phyloP scores from a whole-genome alignment of 2,888 invertebrate species.

The Eupithecia exiguata region DNA sequence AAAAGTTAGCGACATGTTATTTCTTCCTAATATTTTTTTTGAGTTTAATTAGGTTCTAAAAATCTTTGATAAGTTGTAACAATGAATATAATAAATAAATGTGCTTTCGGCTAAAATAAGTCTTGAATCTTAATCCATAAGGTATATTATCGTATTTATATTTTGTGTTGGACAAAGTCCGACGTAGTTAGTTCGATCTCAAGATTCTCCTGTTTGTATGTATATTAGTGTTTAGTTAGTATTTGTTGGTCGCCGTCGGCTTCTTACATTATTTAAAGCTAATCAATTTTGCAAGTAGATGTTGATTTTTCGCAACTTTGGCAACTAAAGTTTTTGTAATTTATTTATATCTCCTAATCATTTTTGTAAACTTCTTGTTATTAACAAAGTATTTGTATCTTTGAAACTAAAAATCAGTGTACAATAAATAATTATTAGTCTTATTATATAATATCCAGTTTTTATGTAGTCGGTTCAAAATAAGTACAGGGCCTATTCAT shows the following conservation, averaged over 20 bases:
- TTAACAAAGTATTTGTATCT: not conserved
- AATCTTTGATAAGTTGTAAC: constrained; percentile 2
- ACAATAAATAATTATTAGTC: not conserved
- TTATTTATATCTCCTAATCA: constrained; percentile 20
- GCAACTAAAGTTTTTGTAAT: constrained; percentile 17
- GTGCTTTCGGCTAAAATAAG: not conserved
- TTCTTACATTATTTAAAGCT: not conserved
- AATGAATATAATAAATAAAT: not conserved
- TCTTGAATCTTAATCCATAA: constrained; percentile 23
- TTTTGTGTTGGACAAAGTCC: constrained; percentile 26
- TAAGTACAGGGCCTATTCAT: not conserved
- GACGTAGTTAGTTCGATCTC: constrained; percentile 30
- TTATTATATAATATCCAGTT: not conserved
- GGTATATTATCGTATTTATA: constrained; percentile 32
- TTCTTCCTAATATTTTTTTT: not conserved
- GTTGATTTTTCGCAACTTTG: constrained; percentile 16
- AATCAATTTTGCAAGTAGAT: constrained; percentile 9
- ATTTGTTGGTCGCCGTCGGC: constrained; percentile 5
- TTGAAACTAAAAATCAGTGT: not conserved
- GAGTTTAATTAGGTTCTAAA: not conserved
- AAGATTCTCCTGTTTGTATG: constrained; percentile 19
- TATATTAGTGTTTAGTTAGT: constrained; percentile 12
- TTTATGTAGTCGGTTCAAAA: not conserved
- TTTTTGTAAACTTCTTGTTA: constrained; percentile 5
- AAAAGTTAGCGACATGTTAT: not conserved